phyloP scores from a whole-genome alignment of 2,113 vertebrate species.

The Hyperopisus bebe region DNA sequence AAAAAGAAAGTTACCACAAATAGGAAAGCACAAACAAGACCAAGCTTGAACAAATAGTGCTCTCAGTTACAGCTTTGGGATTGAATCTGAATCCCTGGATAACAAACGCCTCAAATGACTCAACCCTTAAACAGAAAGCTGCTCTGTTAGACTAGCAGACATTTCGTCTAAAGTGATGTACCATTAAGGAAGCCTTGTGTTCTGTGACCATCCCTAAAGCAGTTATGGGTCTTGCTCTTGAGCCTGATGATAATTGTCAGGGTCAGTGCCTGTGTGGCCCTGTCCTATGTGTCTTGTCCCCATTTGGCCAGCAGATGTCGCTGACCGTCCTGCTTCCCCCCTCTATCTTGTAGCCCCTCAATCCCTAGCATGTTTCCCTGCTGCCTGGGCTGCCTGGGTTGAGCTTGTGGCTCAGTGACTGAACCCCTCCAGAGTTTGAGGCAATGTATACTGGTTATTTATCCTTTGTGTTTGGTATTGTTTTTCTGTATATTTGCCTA shows the following conservation, averaged over 20 bases:
- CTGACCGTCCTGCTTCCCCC: too few relatives aligned
- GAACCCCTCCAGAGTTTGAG: too few relatives aligned
- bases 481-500: too few relatives aligned
- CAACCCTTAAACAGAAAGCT: not conserved
- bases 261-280: too few relatives aligned
- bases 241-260: not conserved
- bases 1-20: not conserved
- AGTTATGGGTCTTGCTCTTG: not conserved
- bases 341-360: too few relatives aligned
- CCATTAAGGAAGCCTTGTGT: not conserved
- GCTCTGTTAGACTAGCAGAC: not conserved
- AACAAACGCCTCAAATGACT: not conserved
- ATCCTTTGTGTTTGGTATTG: too few relatives aligned
- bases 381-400: too few relatives aligned
- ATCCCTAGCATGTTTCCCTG: too few relatives aligned
- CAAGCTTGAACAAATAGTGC: not conserved
- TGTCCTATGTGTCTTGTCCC: too few relatives aligned
- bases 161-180: not conserved
- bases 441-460: too few relatives aligned
- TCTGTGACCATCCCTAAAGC: not conserved
- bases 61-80: not conserved
- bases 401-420: too few relatives aligned
- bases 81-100: not conserved
- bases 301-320: too few relatives aligned
- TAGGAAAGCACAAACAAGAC: not conserved